Conservation (phyloP, 2,888 invertebrate species). For the Ornithoptera priamus region DNA sequence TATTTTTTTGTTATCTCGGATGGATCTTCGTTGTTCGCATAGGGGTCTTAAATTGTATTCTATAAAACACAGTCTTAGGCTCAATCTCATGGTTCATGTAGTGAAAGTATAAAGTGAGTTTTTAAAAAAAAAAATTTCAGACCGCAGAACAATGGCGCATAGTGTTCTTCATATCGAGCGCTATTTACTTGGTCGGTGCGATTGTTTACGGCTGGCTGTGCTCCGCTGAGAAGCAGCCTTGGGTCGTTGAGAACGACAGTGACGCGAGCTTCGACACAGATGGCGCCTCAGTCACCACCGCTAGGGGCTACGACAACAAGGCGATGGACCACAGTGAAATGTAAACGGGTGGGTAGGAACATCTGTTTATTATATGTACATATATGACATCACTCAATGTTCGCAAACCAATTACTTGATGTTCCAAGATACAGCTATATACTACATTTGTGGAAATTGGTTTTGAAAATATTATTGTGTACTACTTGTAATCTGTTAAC, state of each 20-base stretch:
- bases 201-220: slow-evolving; percentile 88
- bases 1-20: no score
- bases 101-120: no score
- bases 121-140: slow-evolving; percentile 57
- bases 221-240: slow-evolving; percentile 90
- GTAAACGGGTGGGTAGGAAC: slow-evolving; percentile 34
- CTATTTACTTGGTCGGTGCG: slow-evolving; percentile 91
- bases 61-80: no score
- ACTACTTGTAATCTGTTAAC: not conserved
- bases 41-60: no score
- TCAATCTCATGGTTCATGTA: no score
- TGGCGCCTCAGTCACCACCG: slow-evolving; percentile 64
- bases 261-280: slow-evolving; percentile 71
- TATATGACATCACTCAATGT: not conserved
- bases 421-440: not conserved
- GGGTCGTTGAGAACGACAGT: slow-evolving; percentile 81
- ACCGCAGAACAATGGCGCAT: slow-evolving; percentile 89
- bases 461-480: not conserved
- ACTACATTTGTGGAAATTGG: not conserved
- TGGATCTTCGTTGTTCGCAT: no score
- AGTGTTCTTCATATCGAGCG: slow-evolving; percentile 92
- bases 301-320: slow-evolving; percentile 63
- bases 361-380: not conserved
- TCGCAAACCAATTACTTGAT: not conserved
- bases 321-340: slow-evolving; percentile 63